A percentile compares a stretch with the other conserved stretches of the same genome.
Conservation (phyloP, 2,113 vertebrate genomes). For the Phylloscopus trochilus region DNA sequence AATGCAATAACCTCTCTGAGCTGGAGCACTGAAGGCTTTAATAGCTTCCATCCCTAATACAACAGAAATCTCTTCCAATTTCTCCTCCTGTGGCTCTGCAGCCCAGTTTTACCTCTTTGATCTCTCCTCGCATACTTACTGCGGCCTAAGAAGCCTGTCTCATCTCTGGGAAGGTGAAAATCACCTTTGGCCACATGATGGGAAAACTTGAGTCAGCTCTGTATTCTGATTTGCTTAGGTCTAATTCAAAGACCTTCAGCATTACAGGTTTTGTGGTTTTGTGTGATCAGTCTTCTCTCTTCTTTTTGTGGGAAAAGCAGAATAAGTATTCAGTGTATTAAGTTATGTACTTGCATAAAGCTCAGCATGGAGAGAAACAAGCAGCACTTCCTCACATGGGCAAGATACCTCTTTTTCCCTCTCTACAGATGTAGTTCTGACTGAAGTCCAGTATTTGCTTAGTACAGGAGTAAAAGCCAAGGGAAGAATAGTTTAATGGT, state of each 20-base stretch:
- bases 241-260: not conserved
- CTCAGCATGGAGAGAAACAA: not conserved
- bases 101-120: not conserved
- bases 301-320: not conserved
- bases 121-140: not conserved
- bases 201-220: not conserved
- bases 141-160: not conserved
- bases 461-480: not conserved
- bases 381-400: not conserved
- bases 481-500: not conserved
- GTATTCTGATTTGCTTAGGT: not conserved
- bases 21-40: not conserved
- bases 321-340: not conserved
- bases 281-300: not conserved
- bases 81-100: not conserved
- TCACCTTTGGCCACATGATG: not conserved
- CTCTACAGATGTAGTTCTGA: not conserved
- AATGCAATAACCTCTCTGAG: not conserved
- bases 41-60: not conserved
- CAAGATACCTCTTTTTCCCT: not conserved
- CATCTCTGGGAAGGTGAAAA: not conserved
- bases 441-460: not conserved
- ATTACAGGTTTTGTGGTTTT: not conserved
- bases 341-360: not conserved
- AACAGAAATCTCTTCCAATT: not conserved